Conservation (phyloP, 1,140 invertebrate species). For the Pantala flavescens region DNA sequence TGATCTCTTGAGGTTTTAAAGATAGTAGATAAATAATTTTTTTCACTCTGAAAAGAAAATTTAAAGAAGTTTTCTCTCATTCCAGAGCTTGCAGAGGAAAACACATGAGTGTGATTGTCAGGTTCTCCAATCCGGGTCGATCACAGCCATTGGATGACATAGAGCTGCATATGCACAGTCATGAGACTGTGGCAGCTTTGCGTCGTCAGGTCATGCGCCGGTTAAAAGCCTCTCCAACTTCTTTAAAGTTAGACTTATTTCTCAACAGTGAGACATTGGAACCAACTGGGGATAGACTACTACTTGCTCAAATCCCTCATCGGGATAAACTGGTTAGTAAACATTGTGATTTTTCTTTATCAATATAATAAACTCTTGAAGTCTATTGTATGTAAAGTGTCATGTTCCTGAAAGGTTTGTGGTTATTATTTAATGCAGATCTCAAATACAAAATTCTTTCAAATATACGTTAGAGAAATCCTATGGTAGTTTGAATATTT, state of each 20-base stretch:
- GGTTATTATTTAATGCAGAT: too few relatives aligned
- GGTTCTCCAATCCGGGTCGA: constrained; percentile 81
- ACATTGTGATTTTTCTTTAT: too few relatives aligned
- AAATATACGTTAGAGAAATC: too few relatives aligned
- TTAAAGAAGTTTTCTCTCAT: constrained; percentile 17
- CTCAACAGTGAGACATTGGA: constrained; percentile 83
- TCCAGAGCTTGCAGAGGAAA: constrained; percentile 76
- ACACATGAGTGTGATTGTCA: constrained; percentile 72
- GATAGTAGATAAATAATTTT: too few relatives aligned
- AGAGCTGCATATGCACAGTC: constrained; percentile 85
- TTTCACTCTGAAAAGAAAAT: too few relatives aligned
- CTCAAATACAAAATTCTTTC: too few relatives aligned
- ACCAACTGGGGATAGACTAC: constrained; percentile 71
- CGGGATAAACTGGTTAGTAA: constrained; percentile 76
- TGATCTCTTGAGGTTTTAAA: too few relatives aligned
- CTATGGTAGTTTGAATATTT: too few relatives aligned
- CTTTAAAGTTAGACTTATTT: constrained; percentile 80
- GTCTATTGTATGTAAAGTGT: too few relatives aligned
- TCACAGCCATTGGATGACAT: constrained; percentile 73
- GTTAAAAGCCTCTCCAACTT: constrained; percentile 55
- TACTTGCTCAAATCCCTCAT: constrained; percentile 75
- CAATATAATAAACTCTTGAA: too few relatives aligned
- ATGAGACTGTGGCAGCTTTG: constrained; percentile 80
- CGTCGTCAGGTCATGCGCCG: constrained; percentile 61
- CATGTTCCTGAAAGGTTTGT: too few relatives aligned